A percentile compares a stretch with the other conserved stretches of the same genome.
Evolutionary conservation across 2,888 invertebrate species (phyloP).

Genomic region (Lasioglossum morio): DNA sequence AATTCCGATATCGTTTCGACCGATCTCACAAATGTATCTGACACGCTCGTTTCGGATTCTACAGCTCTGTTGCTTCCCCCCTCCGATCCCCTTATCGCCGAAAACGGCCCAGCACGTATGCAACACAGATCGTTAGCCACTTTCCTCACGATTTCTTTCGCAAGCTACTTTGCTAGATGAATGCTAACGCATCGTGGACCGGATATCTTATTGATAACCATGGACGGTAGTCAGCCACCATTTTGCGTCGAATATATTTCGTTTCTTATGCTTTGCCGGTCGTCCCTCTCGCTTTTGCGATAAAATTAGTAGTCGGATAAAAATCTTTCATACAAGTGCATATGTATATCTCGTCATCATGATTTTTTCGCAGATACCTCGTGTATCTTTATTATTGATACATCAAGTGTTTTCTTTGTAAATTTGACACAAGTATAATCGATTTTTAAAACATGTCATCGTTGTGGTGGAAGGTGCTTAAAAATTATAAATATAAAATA

Average conservation of each 20-base stretch:
- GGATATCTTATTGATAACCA: neutral
- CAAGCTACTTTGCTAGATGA: neutral
- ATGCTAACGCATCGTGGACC: conserved; percentile 1
- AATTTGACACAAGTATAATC: too few relatives aligned
- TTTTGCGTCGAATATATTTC: neutral
- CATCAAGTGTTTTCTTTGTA: too few relatives aligned
- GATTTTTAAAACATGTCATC: too few relatives aligned
- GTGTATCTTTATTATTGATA: too few relatives aligned
- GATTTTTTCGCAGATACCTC: too few relatives aligned
- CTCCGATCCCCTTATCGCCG: neutral
- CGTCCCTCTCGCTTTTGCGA: neutral
- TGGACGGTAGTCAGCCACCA: neutral
- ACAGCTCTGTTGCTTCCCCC: too few relatives aligned
- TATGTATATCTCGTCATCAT: too few relatives aligned
- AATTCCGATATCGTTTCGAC: conserved; percentile 41
- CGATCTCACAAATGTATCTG: conserved; percentile 46
- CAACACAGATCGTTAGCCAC: neutral
- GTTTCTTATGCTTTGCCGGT: neutral
- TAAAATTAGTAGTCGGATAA: neutral
- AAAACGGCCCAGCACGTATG: neutral
- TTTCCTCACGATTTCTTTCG: conserved; percentile 7
- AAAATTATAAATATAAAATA: too few relatives aligned
- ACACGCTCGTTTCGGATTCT: conserved; percentile 6
- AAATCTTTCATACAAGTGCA: too few relatives aligned
- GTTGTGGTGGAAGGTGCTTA: too few relatives aligned